A percentile compares a stretch with the other conserved stretches of the same genome.
Conservation (phyloP, 2,888 invertebrate species). For the Galerucella pusilla region DNA sequence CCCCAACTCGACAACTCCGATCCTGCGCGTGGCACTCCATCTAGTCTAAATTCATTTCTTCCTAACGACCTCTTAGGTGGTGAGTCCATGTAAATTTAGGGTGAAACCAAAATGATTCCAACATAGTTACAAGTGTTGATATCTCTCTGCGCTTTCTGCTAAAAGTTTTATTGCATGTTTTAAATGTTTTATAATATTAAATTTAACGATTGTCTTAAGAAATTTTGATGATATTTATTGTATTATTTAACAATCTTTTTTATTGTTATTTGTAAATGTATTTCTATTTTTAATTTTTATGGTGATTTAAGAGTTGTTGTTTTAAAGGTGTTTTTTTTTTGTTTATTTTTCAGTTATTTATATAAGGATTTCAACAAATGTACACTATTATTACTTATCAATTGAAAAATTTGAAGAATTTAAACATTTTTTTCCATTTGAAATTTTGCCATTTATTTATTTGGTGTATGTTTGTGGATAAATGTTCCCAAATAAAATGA, state of each 20-base stretch:
- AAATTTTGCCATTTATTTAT: slow-evolving; percentile 39
- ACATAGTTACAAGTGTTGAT: slow-evolving; percentile 46
- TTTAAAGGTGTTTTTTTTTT: slow-evolving; percentile 53
- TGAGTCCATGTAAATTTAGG: slow-evolving; percentile 78
- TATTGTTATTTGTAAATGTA: slow-evolving; percentile 57
- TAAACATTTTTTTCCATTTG: slow-evolving; percentile 25
- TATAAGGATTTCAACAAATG: slow-evolving; percentile 47
- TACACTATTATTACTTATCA: slow-evolving; percentile 42
- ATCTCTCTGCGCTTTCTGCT: slow-evolving; percentile 43
- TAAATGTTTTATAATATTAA: slow-evolving; percentile 49
- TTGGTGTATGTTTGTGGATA: slow-evolving; percentile 48
- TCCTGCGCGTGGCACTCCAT: slow-evolving; percentile 85
- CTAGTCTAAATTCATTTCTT: slow-evolving; percentile 87
- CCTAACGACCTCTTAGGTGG: slow-evolving; percentile 89
- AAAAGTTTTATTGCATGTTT: slow-evolving; percentile 55
- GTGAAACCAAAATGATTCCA: slow-evolving; percentile 36
- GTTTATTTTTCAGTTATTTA: slow-evolving; percentile 52
- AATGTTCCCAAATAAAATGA: slow-evolving; percentile 31
- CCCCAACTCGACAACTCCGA: slow-evolving; percentile 72
- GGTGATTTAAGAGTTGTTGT: slow-evolving; percentile 56
- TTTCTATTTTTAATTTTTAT: slow-evolving; percentile 56
- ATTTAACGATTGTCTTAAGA: slow-evolving; percentile 50
- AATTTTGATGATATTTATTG: slow-evolving; percentile 50
- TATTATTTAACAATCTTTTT: slow-evolving; percentile 52
- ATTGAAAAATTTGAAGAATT: slow-evolving; percentile 29